phyloP scores from a whole-genome alignment of 2,113 vertebrate genomes.

The Anolis sagrei region DNA sequence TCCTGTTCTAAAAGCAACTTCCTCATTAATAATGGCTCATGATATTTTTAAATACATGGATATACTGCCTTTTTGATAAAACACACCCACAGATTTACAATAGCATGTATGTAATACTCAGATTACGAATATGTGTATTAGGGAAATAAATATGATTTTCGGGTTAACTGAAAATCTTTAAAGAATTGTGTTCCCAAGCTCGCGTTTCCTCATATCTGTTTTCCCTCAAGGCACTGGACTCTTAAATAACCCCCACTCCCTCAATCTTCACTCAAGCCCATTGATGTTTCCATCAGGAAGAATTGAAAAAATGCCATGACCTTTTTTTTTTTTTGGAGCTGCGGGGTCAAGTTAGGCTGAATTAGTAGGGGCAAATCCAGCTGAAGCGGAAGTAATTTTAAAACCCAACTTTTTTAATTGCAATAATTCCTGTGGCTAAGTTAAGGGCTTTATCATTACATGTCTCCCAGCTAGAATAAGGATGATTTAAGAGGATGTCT shows the following conservation, averaged over 20 bases:
- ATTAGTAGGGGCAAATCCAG: not conserved
- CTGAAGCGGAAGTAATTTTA: not conserved
- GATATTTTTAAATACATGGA: no score
- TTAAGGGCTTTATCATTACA: not conserved
- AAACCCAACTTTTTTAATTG: not conserved
- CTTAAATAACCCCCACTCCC: not conserved
- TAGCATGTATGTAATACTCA: not conserved
- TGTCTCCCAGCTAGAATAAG: not conserved
- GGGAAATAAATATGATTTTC: not conserved
- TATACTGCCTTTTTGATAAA: not conserved
- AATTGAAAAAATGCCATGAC: not conserved
- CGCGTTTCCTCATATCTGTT: not conserved
- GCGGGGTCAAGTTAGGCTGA: not conserved
- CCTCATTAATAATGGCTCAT: no score
- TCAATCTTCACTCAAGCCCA: not conserved
- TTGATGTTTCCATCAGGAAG: not conserved
- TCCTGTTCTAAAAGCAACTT: no score
- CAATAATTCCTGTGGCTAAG: not conserved
- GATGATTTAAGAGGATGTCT: not conserved
- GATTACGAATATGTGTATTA: not conserved
- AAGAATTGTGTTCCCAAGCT: not conserved
- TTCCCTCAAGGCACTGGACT: not conserved
- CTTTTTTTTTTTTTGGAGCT: not conserved
- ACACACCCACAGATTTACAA: not conserved
- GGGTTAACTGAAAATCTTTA: not conserved